phyloP scores from a whole-genome alignment of 2,797 vertebrate genomes.

The Tenualosa ilisha region DNA sequence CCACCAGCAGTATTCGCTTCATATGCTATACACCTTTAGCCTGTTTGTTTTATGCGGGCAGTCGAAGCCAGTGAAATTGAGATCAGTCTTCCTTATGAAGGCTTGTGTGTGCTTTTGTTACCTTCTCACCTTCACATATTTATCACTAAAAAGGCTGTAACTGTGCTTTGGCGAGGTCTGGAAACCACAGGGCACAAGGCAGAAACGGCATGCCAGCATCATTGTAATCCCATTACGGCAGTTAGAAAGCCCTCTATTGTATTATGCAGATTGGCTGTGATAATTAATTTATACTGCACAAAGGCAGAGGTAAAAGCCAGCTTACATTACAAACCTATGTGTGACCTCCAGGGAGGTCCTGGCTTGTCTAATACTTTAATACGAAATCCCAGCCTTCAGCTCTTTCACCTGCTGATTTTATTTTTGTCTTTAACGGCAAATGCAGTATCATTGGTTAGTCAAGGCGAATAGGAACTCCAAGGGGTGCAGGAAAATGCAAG shows the following conservation, averaged over 20 bases:
- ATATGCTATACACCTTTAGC: too few relatives aligned
- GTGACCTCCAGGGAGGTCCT: not conserved
- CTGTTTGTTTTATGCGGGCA: too few relatives aligned
- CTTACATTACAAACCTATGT: not conserved
- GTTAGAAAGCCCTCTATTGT: constrained; percentile 1
- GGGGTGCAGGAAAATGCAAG: not conserved
- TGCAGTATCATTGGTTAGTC: not conserved
- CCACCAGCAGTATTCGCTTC: too few relatives aligned
- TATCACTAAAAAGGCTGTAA: not conserved
- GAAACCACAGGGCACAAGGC: not conserved
- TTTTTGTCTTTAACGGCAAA: not conserved
- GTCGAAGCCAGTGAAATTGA: too few relatives aligned
- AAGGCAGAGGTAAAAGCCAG: not conserved
- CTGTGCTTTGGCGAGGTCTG: not conserved
- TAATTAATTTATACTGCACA: constrained; percentile 1
- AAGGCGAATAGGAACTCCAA: not conserved
- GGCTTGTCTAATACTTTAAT: not conserved
- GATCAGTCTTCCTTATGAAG: not conserved
- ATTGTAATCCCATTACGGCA: not conserved
- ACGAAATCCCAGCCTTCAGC: not conserved
- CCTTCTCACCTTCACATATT: too few relatives aligned
- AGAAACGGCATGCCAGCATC: not conserved
- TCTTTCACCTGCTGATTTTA: not conserved
- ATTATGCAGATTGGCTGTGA: not conserved
- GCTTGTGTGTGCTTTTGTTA: too few relatives aligned